Conservation (phyloP, 2,888 invertebrate genomes). For the Andrena trimmerana region DNA sequence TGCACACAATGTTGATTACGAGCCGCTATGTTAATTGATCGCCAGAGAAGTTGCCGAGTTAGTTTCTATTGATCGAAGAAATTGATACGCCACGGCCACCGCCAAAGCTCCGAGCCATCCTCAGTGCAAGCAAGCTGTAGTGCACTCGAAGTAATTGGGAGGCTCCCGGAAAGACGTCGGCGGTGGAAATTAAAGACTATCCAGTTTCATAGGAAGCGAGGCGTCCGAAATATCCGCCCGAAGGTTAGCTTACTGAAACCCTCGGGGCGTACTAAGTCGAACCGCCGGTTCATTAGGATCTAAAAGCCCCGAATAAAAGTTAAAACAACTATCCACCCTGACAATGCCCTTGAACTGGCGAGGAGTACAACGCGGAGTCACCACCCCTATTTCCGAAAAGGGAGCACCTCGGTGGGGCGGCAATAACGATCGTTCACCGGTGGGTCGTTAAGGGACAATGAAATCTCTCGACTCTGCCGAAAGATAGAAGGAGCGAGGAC, state of each 20-base stretch:
- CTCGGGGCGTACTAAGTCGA: constrained; percentile 3
- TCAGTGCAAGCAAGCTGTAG: constrained; percentile 26
- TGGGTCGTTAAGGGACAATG: constrained; percentile 57
- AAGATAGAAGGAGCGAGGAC: constrained; percentile 29
- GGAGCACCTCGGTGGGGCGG: constrained; percentile 9
- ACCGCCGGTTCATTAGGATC: constrained; percentile 3
- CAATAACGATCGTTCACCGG: constrained; percentile 40
- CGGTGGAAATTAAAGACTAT: constrained; percentile 19
- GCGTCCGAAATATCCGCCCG: constrained; percentile 33
- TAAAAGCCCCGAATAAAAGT: no score
- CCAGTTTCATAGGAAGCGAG: constrained; percentile 7
- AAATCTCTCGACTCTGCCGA: constrained; percentile 21
- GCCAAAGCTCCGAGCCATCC: constrained; percentile 5
- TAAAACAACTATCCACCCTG: no score
- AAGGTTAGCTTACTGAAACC: not conserved
- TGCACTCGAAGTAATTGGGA: constrained; percentile 38
- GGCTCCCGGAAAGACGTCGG: constrained; percentile 26
- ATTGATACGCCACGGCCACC: constrained; percentile 42
- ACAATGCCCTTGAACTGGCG: constrained; percentile 11
- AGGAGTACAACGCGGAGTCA: constrained; percentile 21
- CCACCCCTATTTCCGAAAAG: not conserved
- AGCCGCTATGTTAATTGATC: constrained; percentile 53
- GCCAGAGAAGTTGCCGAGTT: constrained; percentile 34
- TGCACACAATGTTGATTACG: constrained; percentile 45
- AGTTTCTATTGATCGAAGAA: constrained; percentile 51